Base-by-base conservation (phyloP, 1,140 invertebrate species). In the Bradynema listronoti region DNA sequence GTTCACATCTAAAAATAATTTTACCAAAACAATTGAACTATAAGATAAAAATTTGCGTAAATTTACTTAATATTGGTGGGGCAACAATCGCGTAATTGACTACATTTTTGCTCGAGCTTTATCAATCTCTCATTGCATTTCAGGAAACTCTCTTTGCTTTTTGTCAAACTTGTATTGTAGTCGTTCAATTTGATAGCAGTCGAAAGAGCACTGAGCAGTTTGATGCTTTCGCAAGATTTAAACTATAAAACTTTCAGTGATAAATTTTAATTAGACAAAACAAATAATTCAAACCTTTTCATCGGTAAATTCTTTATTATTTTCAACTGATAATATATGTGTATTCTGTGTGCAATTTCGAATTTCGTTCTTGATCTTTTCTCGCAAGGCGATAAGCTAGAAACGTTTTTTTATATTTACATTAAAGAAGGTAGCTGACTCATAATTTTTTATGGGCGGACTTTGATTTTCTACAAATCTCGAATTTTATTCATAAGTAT, bases 71-170 rank as follows among this genome's bases (percentile, higher is more conserved):
- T 29, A 27, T n/a, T 50, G 5, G 16, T 50, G 2, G 47, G 47
- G 27, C 47, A 50, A 32, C 47, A 50, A 3, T 32, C 27, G 16
- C 27, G 16, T n/a, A 50, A 50, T 50, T 50, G 27, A 30, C 34
- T 32, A 29, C 47, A 50, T 50, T 50, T 50, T 50, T 29, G n/a
- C n/a, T 50, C 27, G 3, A 50, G 47, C 3, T 50, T 50, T 50
- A 19, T 32, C 27, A 24, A 29, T 50, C 27, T 50, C n/a, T 25
- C 16, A 4, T 30, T 3, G 19, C 47, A 50, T 32, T 50, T 50
- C n/a, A 30, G 47, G 16, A 19, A 11, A 11, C 11, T 11, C 36
- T 19, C 36, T 39, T n/a, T n/a, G n/a, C n/a, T n/a, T 19, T 39
- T 39, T 39, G 11, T 19, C 36, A 19, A 39, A 11, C 36, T 39